Evolutionary conservation across 2,797 vertebrate genomes (phyloP), one percentile per base, ranked within the genome.

Genomic region (Dendrocincla tyrannina): DNA sequence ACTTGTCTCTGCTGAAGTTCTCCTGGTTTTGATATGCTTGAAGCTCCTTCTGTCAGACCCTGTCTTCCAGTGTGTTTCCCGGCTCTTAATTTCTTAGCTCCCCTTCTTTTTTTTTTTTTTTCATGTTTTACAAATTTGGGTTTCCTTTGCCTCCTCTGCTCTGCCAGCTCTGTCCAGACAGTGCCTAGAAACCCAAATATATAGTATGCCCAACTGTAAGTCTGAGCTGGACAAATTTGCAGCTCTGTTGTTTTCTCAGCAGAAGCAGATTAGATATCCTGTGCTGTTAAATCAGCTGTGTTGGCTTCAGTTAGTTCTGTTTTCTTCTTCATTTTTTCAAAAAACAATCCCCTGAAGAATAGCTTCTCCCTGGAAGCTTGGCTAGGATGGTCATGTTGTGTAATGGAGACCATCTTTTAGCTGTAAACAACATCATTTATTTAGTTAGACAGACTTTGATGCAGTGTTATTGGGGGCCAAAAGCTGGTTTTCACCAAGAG

Each of bases 401-500:
- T 85, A 94, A 95, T 60, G 64, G 67, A 67, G 42, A 63, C 41
- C 52, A 68, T 73, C 55, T 53, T 78, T 67, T 60, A 94, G 81
- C 86, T 94, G 86, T 91, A 95, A 96, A 95, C 90, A 95, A 58
- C 76, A 81, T 66, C 27, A 78, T 94, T 86, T 68, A 58, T 86
- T 94, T 78, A 58, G 42, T 83, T 46, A 55, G 69, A 81, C 62
- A 76, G 73, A 19, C 79, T 91, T 83, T 90, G 66, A 53, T 3
- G 11, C 44, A 42, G 44, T 30, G 55, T 76, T 73, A 28, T 14
- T 41, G 28, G 28, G 35, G 23, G 17, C 41, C 55, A 87, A 62
- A 83, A 90, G 18, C 74, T 73, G 74, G 10, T 59, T 88, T 86
- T 85, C 42, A 30, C 32, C 35, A 44, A 20, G 13, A 79, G 53